A percentile compares a stretch with the other conserved stretches of the same genome.
Evolutionary conservation across 2,888 invertebrate genomes (phyloP).

Genomic region (Colletes collaris): DNA sequence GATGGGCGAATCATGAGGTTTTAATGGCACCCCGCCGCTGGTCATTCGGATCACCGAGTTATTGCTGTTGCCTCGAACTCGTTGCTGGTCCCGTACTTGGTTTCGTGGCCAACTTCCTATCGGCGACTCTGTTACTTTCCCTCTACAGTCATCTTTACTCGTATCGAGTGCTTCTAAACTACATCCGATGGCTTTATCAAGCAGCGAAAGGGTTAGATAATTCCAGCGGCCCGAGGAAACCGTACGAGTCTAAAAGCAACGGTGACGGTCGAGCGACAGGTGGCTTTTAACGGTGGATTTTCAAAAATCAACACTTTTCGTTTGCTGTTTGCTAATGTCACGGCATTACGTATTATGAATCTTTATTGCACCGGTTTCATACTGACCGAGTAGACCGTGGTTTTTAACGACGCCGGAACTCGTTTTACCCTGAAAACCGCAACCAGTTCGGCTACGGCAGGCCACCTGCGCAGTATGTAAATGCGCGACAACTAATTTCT

Average conservation of each 20-base stretch:
- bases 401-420: conserved; percentile 67
- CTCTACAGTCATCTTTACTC: no score
- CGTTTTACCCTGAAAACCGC: conserved; percentile 72
- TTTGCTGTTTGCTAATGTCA: conserved; percentile 36
- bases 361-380: conserved; percentile 61
- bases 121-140: no score
- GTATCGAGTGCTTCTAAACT: no score
- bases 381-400: conserved; percentile 12
- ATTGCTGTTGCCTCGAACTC: conserved; percentile 22
- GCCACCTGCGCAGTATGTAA: conserved; percentile 70
- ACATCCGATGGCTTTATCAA: no score
- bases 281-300: conserved; percentile 31
- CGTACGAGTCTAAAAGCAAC: no score
- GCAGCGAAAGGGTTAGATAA: background rate
- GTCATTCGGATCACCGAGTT: conserved; percentile 38
- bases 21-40: conserved; percentile 49
- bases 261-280: conserved; percentile 18
- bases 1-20: conserved; percentile 58
- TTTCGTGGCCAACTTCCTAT: no score
- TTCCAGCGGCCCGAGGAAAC: background rate
- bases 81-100: background rate
- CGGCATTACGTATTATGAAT: conserved; percentile 52
- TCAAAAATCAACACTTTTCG: conserved; percentile 29
- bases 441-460: conserved; percentile 47
- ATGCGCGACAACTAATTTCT: conserved; percentile 67